Percentiles rank a stretch among this genome's conserved stretches.
Evolutionary conservation across 2,113 vertebrate species (phyloP).

Genomic region (Takifugu flavidus): DNA sequence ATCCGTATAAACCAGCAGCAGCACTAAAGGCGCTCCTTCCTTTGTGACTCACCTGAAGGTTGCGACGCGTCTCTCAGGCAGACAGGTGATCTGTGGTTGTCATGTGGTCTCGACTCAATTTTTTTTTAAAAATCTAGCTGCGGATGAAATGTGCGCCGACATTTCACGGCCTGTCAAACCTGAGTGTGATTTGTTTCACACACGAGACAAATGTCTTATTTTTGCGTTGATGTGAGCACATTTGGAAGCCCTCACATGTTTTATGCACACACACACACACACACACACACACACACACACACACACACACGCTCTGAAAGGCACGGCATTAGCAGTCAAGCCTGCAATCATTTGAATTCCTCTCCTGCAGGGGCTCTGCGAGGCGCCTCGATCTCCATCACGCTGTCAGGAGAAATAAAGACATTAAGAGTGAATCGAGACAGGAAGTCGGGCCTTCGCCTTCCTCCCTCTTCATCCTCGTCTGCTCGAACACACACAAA

Average conservation of each 20-base stretch:
- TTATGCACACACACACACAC: slow-evolving; percentile 1
- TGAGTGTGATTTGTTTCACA: slow-evolving; percentile 43
- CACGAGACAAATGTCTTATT: slow-evolving; percentile 33
- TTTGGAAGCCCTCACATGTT: slow-evolving; percentile 5
- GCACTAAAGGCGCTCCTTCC: too few relatives aligned
- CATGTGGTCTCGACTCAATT: slow-evolving; percentile 35
- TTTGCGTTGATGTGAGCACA: slow-evolving; percentile 22
- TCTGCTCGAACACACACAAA: slow-evolving; percentile 33
- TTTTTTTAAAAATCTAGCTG: slow-evolving; percentile 41
- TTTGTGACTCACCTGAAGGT: slow-evolving; percentile 38
- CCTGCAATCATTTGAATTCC: slow-evolving; percentile 43
- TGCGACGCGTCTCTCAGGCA: slow-evolving; percentile 44
- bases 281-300: too few relatives aligned
- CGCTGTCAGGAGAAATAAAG: slow-evolving; percentile 56
- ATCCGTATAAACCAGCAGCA: slow-evolving; percentile 26
- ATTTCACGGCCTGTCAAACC: slow-evolving; percentile 57
- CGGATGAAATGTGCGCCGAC: slow-evolving; percentile 61
- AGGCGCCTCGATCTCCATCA: slow-evolving; percentile 59
- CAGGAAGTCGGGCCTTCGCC: slow-evolving; percentile 8
- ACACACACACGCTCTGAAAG: not conserved
- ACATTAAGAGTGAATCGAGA: slow-evolving; percentile 18
- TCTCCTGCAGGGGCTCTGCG: slow-evolving; percentile 34
- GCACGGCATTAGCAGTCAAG: slow-evolving; percentile 21
- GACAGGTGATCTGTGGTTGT: slow-evolving; percentile 47
- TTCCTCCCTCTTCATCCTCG: slow-evolving; percentile 7